Evolutionary conservation across 2,888 invertebrate species (phyloP).

Genomic region (Autographa pulchrina): DNA sequence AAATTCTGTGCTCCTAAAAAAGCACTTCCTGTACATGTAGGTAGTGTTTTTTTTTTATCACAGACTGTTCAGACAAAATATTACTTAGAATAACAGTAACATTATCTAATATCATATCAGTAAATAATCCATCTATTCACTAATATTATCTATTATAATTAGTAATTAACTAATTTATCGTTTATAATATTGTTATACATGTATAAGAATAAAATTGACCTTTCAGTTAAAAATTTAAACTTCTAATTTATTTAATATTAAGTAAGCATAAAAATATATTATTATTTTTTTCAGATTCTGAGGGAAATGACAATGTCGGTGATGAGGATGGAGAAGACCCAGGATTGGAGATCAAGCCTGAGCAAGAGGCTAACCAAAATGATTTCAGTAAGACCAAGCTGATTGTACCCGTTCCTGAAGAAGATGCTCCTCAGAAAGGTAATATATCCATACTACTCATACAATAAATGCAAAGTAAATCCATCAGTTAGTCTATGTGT

Average conservation of each 20-base stretch:
- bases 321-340: constrained; percentile 48
- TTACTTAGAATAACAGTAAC: background rate
- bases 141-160: background rate
- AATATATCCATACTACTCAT: constrained; percentile 9
- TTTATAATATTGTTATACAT: no score
- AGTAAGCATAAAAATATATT: background rate
- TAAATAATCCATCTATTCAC: background rate
- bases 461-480: background rate
- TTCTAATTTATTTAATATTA: no score
- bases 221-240: no score
- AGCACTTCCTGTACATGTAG: no score
- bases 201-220: no score
- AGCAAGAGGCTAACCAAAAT: constrained; percentile 32
- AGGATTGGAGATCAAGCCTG: constrained; percentile 36
- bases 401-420: constrained; percentile 28
- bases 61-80: background rate
- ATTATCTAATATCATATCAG: background rate
- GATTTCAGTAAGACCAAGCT: constrained; percentile 18
- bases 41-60: background rate
- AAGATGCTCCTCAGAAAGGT: constrained; percentile 56
- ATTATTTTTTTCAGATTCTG: constrained; percentile 67
- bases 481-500: no score
- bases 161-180: background rate
- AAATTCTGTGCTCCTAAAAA: no score
- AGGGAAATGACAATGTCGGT: constrained; percentile 60